phyloP scores from a whole-genome alignment of 2,113 vertebrate species.

The Scalopus aquaticus region DNA sequence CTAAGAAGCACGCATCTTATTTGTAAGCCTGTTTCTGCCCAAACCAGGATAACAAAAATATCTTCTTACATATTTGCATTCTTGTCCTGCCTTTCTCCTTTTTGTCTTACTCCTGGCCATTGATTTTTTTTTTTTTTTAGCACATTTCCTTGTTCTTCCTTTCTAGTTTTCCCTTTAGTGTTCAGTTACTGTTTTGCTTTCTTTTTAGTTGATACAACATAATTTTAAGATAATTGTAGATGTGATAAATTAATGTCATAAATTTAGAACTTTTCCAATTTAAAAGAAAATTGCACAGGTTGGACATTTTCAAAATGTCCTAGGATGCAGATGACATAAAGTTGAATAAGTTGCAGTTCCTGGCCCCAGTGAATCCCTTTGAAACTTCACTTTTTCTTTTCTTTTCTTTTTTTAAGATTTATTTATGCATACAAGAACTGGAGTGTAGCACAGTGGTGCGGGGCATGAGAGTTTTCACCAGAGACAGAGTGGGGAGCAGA shows the following conservation, averaged over 20 bases:
- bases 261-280: background rate
- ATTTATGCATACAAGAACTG: too few relatives aligned
- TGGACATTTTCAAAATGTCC: slow-evolving; percentile 15
- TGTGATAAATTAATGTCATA: background rate
- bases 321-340: background rate
- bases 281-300: background rate
- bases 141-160: background rate
- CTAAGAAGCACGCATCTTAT: background rate
- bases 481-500: too few relatives aligned
- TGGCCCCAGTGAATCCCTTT: background rate
- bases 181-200: background rate
- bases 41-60: background rate
- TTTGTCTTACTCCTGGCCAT: background rate
- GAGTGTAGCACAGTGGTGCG: too few relatives aligned
- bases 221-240: background rate
- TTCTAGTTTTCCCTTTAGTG: background rate
- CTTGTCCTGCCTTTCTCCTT: background rate
- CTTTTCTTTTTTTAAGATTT: too few relatives aligned
- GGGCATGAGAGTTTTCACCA: too few relatives aligned
- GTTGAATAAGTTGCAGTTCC: background rate
- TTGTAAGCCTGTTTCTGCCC: background rate
- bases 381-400: background rate
- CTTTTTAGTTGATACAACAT: background rate
- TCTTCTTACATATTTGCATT: background rate
- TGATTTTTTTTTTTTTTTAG: background rate